Evolutionary conservation across 2,888 invertebrate genomes (phyloP), one percentile per base, ranked within the genome.

Genomic region (Plutella xylostella): DNA sequence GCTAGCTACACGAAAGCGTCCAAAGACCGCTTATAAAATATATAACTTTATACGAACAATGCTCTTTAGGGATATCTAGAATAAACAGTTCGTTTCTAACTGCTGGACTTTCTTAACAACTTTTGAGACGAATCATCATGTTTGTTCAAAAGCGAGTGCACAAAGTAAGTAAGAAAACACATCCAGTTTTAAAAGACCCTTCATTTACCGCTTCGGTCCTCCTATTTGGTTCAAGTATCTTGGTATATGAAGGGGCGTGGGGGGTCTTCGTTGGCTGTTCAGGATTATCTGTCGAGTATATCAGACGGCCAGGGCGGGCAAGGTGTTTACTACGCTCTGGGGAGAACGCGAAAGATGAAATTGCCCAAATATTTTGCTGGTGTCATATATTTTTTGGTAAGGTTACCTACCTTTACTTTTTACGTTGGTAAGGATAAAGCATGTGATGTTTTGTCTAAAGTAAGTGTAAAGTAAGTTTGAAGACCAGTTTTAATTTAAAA

Each of bases 311-410:
- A 64, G 60, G 54, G 52, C 57, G 61, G 59, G 69, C 28, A 38
- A 38, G 69, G 73, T 77, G 73, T 78, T 80, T 78, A 79, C 77
- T 70, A 68, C 69, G 69, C 79, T 76, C 82, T 50, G 60, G 80
- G 79, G 82, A 82, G 77, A 68, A 58, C 25, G 18, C 12, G 64
- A 74, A 77, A 75, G 77, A 82, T 79, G 78, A 82, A 79, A 80
- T 79, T 79, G 78, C 73, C n/a, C 66, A 72, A 75, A 80, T 79
- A 79, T 79, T 79, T 76, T 74, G 71, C 71, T 61, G 75, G 71
- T 75, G 72, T 61, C 73, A 72, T 72, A 72, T 70, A 74, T 33
- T 33, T n/a, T n/a, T n/a, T n/a, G n/a, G n/a, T n/a, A n/a, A n/a
- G n/a, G n/a, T n/a, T n/a, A n/a, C n/a, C n/a, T n/a, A n/a, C n/a